Base-by-base conservation (phyloP, 2,797 vertebrate genomes). In the Alosa sapidissima region DNA sequence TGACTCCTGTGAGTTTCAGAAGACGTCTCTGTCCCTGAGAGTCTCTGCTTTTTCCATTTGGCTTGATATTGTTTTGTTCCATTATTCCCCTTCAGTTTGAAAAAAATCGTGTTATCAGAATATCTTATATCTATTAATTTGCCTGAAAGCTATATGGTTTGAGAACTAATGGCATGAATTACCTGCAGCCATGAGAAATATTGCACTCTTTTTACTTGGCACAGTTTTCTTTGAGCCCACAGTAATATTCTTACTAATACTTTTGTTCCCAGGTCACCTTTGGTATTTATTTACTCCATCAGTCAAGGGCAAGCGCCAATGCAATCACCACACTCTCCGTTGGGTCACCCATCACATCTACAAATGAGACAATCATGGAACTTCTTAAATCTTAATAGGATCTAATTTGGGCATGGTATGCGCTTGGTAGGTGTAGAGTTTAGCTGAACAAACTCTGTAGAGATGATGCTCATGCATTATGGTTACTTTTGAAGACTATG, bases 271-370 rank as follows among this genome's bases (percentile, higher is more conserved):
- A 96, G 96, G 86, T 94, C 68, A 95, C 94, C 1, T 96, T 96
- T 83, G 95, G 95, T 28, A 91, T 96, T 81, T 96, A 96, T 88
- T 91, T 96, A 85, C 88, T 78, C 87, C 92, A 94, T 21, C 87
- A 91, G 52, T 83, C 89, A 41, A 84, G 88, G 21, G 82, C 88
- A 13, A 85, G 82, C 83, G 87, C 88, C 33, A 47, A 49, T n/a
- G 9, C 88, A 81, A 47, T 85, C 54, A 54, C 82, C 19, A 55
- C 84, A n/a, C 85, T 92, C 84, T 88, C 89, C 68, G 83, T 90
- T 84, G 90, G 89, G 10, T 82, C 83, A n/a, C 19, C 65, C 36
- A 82, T 91, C 41, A 41, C 41, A 41, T 41, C 41, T 4, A 16
- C 13, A 52, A 13, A 52, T 3, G 16, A 52, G 51, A 14, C 13